These are phyloP conservation scores for Struthio camelus DNA, from an alignment of 2,113 vertebrate genomes.

Conservation along the genomic window DNA sequence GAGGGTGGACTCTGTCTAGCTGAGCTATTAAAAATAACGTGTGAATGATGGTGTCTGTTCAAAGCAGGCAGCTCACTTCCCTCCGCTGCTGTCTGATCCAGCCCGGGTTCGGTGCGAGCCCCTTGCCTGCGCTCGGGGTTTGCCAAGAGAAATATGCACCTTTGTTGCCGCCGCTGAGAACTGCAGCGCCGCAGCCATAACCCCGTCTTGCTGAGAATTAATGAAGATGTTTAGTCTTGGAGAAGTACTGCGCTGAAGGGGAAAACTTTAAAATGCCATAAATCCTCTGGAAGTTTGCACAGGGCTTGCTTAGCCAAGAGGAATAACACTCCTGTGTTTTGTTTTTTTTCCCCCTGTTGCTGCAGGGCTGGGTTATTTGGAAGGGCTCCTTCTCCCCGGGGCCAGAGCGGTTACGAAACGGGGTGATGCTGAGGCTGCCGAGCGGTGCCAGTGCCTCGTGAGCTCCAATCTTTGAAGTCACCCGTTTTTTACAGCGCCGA, in stretches of 20 bases:
- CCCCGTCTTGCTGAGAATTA: neutral
- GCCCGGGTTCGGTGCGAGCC: neutral
- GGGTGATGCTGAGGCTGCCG: neutral
- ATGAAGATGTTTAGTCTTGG: constrained; percentile 70
- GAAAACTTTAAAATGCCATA: constrained; percentile 60
- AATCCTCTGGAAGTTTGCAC: constrained; percentile 27
- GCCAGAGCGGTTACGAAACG: neutral
- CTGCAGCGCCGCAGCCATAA: neutral
- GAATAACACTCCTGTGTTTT: constrained; percentile 29
- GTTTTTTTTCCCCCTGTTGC: neutral
- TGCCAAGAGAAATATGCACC: constrained; percentile 67
- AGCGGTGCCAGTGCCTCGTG: neutral
- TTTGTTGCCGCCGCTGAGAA: neutral
- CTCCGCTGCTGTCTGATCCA: constrained; percentile 16
- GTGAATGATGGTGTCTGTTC: constrained; percentile 64
- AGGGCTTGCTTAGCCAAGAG: constrained; percentile 23
- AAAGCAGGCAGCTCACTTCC: constrained; percentile 63
- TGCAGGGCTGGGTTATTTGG: constrained; percentile 8
- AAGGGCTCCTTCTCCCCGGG: neutral
- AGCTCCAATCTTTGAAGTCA: neutral
- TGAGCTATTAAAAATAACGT: constrained; percentile 65
- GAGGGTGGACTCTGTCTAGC: constrained; percentile 57
- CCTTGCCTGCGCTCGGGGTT: rapidly evolving
- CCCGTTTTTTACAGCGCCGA: neutral
- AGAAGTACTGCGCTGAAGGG: constrained; percentile 50